These are phyloP conservation scores for Odontomachus brunneus DNA, from an alignment of 1,140 invertebrate genomes.

Conservation along the genomic window DNA sequence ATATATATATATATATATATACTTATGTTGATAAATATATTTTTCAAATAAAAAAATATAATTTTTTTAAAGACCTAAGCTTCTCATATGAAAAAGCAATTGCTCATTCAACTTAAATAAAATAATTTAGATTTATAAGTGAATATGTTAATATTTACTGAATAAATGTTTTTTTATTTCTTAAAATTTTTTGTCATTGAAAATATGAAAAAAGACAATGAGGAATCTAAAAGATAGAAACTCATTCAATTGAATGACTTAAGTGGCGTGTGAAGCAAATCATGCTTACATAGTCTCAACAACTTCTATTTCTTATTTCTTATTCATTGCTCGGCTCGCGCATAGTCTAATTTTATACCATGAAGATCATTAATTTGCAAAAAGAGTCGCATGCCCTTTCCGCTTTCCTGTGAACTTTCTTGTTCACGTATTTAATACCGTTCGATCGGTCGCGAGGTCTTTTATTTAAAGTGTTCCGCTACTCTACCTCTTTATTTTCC, in stretches of 20 bases:
- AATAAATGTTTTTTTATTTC: no score
- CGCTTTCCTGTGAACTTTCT: conserved; percentile 15
- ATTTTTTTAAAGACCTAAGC: not conserved
- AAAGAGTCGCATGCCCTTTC: conserved; percentile 9
- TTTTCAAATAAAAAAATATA: no score
- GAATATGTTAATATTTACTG: no score
- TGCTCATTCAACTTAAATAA: no score
- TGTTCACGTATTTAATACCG: conserved; percentile 58
- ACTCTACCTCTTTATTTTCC: conserved; percentile 65
- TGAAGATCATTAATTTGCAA: conserved; percentile 30
- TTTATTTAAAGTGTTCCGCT: conserved; percentile 68
- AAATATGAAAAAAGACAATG: no score
- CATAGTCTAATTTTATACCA: conserved; percentile 35
- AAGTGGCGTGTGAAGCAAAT: not conserved
- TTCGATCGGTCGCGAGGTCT: conserved; percentile 51
- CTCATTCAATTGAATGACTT: no score
- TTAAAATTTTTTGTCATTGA: no score
- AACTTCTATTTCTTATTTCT: not conserved
- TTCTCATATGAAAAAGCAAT: no score
- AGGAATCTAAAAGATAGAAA: no score
- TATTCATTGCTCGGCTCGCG: not conserved
- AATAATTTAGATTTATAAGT: no score
- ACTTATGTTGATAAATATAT: no score
- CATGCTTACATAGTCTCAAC: not conserved
- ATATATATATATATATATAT: no score